A percentile compares a stretch with the other conserved stretches of the same genome.
phyloP scores from a whole-genome alignment of 2,888 invertebrate genomes.

The Danaus chrysippus region DNA sequence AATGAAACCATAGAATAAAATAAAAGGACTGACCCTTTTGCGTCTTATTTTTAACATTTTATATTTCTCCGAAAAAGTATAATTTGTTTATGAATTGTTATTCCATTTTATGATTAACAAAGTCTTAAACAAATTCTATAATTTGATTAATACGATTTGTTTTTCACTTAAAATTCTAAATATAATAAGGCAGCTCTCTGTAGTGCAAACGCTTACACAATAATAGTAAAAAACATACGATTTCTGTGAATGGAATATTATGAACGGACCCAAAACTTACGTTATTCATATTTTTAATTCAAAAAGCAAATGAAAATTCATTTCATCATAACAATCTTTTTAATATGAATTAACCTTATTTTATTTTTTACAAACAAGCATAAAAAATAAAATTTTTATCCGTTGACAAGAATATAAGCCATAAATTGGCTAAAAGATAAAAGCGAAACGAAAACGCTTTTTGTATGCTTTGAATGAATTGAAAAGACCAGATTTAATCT shows the following conservation, averaged over 20 bases:
- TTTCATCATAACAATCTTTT: not conserved
- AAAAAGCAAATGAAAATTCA: not conserved
- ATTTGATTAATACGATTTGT: no score
- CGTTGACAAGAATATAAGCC: conserved; percentile 23
- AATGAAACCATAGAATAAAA: not conserved
- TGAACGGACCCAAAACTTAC: not conserved
- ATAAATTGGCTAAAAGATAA: conserved; percentile 15
- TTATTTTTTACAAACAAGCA: conserved; percentile 43
- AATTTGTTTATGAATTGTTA: no score
- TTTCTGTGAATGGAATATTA: not conserved
- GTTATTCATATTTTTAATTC: conserved; percentile 2
- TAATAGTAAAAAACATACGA: not conserved
- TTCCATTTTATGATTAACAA: no score
- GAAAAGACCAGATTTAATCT: conserved; percentile 13
- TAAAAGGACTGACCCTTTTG: no score
- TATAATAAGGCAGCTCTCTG: not conserved
- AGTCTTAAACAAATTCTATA: no score
- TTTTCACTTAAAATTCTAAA: not conserved
- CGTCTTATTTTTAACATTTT: no score
- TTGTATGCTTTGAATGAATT: conserved; percentile 16
- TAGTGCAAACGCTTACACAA: not conserved
- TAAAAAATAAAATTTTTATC: conserved; percentile 39
- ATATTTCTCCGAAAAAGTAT: no score
- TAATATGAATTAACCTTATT: conserved; percentile 36
- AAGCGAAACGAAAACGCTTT: conserved; percentile 31